Evolutionary conservation across 2,113 vertebrate genomes (phyloP).

Genomic region (Salvelinus alpinus): DNA sequence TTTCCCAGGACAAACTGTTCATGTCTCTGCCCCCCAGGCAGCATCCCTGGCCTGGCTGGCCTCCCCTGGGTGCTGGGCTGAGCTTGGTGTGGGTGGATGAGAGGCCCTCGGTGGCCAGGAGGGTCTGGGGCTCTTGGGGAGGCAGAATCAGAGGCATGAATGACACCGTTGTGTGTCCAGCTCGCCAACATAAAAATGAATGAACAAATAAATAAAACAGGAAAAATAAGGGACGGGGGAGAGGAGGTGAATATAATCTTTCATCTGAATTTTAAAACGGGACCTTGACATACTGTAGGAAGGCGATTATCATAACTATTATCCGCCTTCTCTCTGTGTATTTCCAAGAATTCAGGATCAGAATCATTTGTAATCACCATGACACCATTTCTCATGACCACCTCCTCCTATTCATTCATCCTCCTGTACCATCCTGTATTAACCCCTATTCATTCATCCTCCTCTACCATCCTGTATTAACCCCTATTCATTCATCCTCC

Average conservation of each 20-base stretch:
- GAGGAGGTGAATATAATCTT: conserved; percentile 38
- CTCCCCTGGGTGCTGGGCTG: conserved; percentile 47
- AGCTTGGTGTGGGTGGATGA: conserved; percentile 13
- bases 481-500: too few relatives aligned
- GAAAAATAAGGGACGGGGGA: conserved; percentile 61
- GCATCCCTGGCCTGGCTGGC: conserved; percentile 35
- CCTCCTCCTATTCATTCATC: neutral
- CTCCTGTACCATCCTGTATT: neutral
- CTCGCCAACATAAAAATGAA: conserved; percentile 69
- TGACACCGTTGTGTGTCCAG: conserved; percentile 62
- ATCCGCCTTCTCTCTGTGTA: conserved; percentile 31
- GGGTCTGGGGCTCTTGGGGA: conserved; percentile 27
- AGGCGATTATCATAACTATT: conserved; percentile 58
- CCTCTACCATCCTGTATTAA: neutral
- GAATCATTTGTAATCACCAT: conserved; percentile 28
- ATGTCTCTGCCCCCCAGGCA: neutral
- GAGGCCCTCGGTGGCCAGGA: conserved; percentile 35
- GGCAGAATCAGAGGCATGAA: conserved; percentile 60
- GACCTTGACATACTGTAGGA: conserved; percentile 45
- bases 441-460: neutral
- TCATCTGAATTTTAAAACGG: conserved; percentile 69
- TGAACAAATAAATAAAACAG: conserved; percentile 75
- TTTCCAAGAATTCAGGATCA: conserved; percentile 31
- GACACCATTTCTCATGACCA: neutral
- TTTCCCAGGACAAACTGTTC: conserved; percentile 29